Base-by-base conservation (phyloP, 2,888 invertebrate species). In the Blastobasis lacticolella region DNA sequence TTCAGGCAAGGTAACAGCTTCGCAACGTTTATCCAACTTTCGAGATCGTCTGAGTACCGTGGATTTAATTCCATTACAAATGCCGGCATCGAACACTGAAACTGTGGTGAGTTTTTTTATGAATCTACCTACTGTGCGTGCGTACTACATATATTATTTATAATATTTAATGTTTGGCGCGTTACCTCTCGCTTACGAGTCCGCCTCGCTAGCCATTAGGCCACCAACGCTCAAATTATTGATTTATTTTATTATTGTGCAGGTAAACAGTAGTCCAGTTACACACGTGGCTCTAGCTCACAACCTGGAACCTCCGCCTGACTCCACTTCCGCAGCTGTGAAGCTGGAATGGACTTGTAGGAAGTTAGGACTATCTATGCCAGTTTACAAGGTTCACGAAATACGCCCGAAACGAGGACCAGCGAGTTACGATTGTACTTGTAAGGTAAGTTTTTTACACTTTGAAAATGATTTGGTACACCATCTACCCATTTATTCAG, bases 261-360 rank as follows among this genome's bases (percentile, higher is more conserved):
- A 23, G 23, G 23, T 23, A 62, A 70, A 56, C 46, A 74, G 69
- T 60, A 78, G 78, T 42, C 73, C 77, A 37, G 77, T 81, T 37
- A 69, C 75, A 23, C 71, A 75, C 56, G 77, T 77, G 45, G 72
- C 70, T 7, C 73, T 73, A 7, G 81, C 78, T 4, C 70, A 73
- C 56, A 71, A 62, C 48, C 62, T 84, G 60, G 87, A 87, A 59
- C 84, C 85, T 10, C 87, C 86, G 42, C 86, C 87, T n/a, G 81
- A 81, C 55, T 72, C 78, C 5, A 72, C 77, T 6, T 81, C 86
- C 38, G 71, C 82, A 1, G 75, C 77, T 36, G 71, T 67, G 5
- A 86, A 80, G 64, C 64, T 88, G 44, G 85, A 82, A 54, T 88
- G 87, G 87, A 85, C 83, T 42, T 87, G 87, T 64, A 75, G 73